Evolutionary conservation across 2,888 invertebrate species (phyloP), one percentile per base, ranked within the genome.

Genomic region (Malthinus seriepunctatus): DNA sequence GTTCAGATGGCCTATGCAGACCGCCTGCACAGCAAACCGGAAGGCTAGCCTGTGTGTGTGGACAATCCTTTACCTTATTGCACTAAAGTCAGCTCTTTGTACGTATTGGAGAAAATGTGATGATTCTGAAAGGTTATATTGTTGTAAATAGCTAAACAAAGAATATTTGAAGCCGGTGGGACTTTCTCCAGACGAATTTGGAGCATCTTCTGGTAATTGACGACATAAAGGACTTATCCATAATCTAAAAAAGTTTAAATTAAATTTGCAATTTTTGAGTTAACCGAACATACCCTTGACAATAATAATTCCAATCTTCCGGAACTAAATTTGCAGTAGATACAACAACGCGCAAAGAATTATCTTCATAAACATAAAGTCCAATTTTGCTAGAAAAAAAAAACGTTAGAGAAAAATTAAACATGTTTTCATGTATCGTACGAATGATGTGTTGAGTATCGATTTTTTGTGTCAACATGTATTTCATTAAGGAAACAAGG

Each of bases 251-350:
- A 60, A 3, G 57, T 31, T 39, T 11, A 32, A 11, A 8, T 31
- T 6, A 39, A 39, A 23, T 23, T 3, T 23, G 23, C 2, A 23
- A 23, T 23, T 23, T 23, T 23, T 5, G 5, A 23, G 5, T 2
- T 23, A 23, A 45, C 3, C 33, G 10, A 45, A 11, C 34, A 5
- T 75, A 91, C 86, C 95, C 95, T 78, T 98, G 97, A 0, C 95
- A 94, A 68, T 95, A 87, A 76, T 96, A 91, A 70, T 91, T 87
- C 97, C 97, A 98, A 78, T 98, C 97, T 63, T 90, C 89, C 15
- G 88, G 82, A 67, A 96, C 91, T 3, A 97, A 81, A 80, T 98
- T 98, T 0, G 97, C 95, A 0, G 97, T 97, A 0, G 92, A 93
- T 32, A 97, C 86, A 0, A 95, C 88, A 5, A 97, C 87, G 8